These are phyloP conservation scores for Callionymus lyra DNA, from an alignment of 2,113 vertebrate species.

Conservation along the genomic window DNA sequence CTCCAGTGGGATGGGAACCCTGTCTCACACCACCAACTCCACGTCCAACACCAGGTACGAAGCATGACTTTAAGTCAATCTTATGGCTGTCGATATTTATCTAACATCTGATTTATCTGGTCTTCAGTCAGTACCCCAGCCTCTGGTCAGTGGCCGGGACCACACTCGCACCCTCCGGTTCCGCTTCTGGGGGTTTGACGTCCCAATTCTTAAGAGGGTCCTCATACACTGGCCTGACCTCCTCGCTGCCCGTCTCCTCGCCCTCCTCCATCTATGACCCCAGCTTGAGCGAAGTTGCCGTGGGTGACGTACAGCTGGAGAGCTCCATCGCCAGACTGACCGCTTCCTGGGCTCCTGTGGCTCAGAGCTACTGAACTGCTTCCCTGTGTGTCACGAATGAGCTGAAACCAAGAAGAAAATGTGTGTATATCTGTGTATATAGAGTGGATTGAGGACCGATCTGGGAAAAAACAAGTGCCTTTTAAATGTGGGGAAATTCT, in stretches of 20 bases:
- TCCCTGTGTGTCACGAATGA: not conserved
- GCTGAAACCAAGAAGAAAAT: slow-evolving; percentile 13
- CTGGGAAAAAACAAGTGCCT: slow-evolving; percentile 35
- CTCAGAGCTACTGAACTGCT: slow-evolving; percentile 67
- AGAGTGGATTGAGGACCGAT: slow-evolving; percentile 60
- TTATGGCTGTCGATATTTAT: no score
- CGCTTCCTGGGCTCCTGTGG: slow-evolving; percentile 69
- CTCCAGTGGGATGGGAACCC: slow-evolving; percentile 65
- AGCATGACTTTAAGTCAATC: not conserved
- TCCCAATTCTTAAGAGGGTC: slow-evolving; percentile 71
- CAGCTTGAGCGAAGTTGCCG: slow-evolving; percentile 56
- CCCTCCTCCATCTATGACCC: slow-evolving; percentile 71
- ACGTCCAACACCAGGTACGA: slow-evolving; percentile 64
- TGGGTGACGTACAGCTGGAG: slow-evolving; percentile 69
- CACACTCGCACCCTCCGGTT: slow-evolving; percentile 63
- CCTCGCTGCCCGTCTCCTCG: slow-evolving; percentile 68
- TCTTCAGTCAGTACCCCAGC: slow-evolving; percentile 68
- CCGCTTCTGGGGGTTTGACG: slow-evolving; percentile 60
- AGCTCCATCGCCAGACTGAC: slow-evolving; percentile 70
- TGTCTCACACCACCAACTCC: slow-evolving; percentile 65
- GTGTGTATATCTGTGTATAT: slow-evolving; percentile 70
- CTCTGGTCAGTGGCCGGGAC: slow-evolving; percentile 70
- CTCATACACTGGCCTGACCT: slow-evolving; percentile 68
- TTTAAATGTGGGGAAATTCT: slow-evolving; percentile 16
- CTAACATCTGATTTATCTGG: not conserved